phyloP scores from a whole-genome alignment of 2,888 invertebrate species.

The Scaptomyza reducta region DNA sequence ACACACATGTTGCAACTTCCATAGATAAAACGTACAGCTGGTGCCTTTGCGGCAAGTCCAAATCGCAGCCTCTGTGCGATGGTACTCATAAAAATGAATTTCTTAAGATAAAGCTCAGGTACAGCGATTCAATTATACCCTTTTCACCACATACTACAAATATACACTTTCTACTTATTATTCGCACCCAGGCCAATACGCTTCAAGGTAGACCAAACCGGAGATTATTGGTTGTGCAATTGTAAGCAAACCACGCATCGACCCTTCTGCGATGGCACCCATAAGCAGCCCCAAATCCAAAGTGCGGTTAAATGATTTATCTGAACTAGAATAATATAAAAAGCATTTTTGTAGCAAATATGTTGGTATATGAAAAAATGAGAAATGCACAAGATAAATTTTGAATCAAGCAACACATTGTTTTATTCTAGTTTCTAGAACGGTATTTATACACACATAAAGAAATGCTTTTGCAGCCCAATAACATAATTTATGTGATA shows the following conservation, averaged over 20 bases:
- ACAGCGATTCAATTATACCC: conserved; percentile 20
- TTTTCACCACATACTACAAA: not conserved
- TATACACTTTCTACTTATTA: not conserved
- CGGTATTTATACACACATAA: conserved; percentile 39
- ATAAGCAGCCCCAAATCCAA: conserved; percentile 90
- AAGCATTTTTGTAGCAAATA: conserved; percentile 45
- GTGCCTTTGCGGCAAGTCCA: conserved; percentile 97
- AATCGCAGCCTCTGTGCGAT: conserved; percentile 97
- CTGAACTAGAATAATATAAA: conserved; percentile 9
- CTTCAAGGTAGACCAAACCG: conserved; percentile 93
- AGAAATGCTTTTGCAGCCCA: conserved; percentile 38
- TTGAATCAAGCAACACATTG: conserved; percentile 68
- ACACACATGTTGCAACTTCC: conserved; percentile 30
- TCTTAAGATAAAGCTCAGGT: conserved; percentile 90
- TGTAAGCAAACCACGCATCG: conserved; percentile 97
- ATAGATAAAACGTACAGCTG: conserved; percentile 91
- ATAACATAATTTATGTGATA: conserved; percentile 39
- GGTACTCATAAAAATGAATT: conserved; percentile 92
- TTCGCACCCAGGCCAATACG: conserved; percentile 88
- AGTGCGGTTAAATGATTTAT: conserved; percentile 84
- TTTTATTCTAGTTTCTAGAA: conserved; percentile 69
- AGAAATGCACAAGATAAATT: conserved; percentile 46
- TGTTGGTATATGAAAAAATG: conserved; percentile 12
- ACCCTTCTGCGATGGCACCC: conserved; percentile 99
- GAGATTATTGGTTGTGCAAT: conserved; percentile 98